Evolutionary conservation across 2,113 vertebrate genomes (phyloP).

Genomic region (Camelus dromedarius): DNA sequence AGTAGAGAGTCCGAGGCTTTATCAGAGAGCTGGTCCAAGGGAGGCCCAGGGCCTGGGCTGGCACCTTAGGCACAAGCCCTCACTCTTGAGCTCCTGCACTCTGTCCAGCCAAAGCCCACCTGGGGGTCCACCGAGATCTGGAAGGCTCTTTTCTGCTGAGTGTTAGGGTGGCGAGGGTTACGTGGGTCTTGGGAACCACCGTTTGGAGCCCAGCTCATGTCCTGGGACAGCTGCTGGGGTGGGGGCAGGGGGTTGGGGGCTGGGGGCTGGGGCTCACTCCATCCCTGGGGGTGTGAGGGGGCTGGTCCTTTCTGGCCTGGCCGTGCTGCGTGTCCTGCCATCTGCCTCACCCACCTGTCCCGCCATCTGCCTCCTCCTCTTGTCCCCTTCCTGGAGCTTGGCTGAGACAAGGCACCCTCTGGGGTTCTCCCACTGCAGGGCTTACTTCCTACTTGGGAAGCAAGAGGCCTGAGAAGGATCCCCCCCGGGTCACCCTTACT

Average conservation of each 20-base stretch:
- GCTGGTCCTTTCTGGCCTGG: background rate
- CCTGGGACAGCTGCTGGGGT: background rate
- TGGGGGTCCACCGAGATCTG: background rate
- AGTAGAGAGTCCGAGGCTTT: fast-evolving
- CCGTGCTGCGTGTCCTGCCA: background rate
- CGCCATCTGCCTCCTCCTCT: background rate
- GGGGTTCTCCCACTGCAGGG: background rate
- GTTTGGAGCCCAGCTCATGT: background rate
- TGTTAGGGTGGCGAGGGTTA: background rate
- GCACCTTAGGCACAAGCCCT: background rate
- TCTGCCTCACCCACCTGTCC: background rate
- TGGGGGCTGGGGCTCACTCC: background rate
- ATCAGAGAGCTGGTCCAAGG: background rate
- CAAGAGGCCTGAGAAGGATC: too few species aligned
- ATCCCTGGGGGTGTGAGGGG: fast-evolving
- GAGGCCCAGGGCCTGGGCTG: background rate
- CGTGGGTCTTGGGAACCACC: background rate
- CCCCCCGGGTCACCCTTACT: background rate
- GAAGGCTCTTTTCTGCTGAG: background rate
- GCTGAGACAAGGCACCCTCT: background rate
- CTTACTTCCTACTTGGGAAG: background rate
- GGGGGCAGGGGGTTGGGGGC: fast-evolving
- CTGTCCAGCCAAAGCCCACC: background rate
- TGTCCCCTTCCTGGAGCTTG: too few species aligned
- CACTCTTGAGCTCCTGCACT: background rate